Conservation (phyloP, 2,797 vertebrate genomes). For the Acanthornis magna region DNA sequence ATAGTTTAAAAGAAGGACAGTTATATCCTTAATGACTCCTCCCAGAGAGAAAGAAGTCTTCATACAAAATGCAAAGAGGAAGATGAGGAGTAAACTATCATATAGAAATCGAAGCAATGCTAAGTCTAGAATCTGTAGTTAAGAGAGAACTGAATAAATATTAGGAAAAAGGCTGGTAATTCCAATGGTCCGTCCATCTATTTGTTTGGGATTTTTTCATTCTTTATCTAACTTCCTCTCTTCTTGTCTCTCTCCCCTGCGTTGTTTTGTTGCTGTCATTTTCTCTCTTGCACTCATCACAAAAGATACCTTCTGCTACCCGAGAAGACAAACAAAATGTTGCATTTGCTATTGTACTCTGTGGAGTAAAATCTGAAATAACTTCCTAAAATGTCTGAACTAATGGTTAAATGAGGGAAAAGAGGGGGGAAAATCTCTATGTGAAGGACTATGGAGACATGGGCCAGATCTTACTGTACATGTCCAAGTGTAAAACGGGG, state of each 20-base stretch:
- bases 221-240: not conserved
- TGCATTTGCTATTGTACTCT: not conserved
- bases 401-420: not conserved
- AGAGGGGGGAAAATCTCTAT: rapidly evolving
- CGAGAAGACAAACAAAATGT: not conserved
- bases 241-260: not conserved
- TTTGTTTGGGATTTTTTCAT: not conserved
- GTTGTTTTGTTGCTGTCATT: not conserved
- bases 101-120: not conserved
- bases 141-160: not conserved
- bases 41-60: not conserved
- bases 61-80: not conserved
- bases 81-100: not conserved
- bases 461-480: not conserved
- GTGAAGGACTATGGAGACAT: not conserved
- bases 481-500: not conserved
- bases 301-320: not conserved
- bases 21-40: not conserved
- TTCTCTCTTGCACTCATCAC: rapidly evolving
- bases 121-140: not conserved
- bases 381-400: not conserved
- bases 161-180: not conserved
- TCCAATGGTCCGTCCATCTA: not conserved
- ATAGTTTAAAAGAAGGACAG: not conserved
- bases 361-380: not conserved